phyloP scores from a whole-genome alignment of 2,797 vertebrate species.

The Knipowitschia caucasica region DNA sequence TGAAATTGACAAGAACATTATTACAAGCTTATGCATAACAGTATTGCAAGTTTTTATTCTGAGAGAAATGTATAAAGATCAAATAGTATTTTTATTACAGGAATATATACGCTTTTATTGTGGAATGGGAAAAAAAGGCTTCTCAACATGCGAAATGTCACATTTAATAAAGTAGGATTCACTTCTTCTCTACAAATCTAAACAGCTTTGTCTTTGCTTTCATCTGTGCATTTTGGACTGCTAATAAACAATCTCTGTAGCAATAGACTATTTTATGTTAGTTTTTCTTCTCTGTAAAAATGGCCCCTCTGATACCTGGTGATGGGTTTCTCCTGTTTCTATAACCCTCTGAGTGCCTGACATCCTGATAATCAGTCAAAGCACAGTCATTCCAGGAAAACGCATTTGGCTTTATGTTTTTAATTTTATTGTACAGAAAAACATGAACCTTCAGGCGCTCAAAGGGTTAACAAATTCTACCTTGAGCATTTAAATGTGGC shows the following conservation, averaged over 20 bases:
- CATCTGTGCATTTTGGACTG: conserved; percentile 46
- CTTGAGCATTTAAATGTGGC: conserved; percentile 70
- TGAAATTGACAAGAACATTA: conserved; percentile 85
- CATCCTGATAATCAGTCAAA: conserved; percentile 1
- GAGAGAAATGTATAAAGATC: conserved; percentile 67
- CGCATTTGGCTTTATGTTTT: not conserved
- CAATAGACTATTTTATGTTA: conserved; percentile 86
- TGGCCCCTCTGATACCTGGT: conserved; percentile 67
- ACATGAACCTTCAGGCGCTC: conserved; percentile 61
- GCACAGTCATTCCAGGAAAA: not conserved
- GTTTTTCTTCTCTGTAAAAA: conserved; percentile 59
- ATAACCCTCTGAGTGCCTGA: conserved; percentile 87
- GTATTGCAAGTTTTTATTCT: conserved; percentile 66
- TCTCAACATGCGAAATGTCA: conserved; percentile 57
- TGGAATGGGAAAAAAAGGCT: conserved; percentile 60
- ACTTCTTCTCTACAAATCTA: conserved; percentile 32
- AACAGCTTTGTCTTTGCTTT: conserved; percentile 31
- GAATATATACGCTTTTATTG: conserved; percentile 70
- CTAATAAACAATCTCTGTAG: conserved; percentile 58
- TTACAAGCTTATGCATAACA: conserved; percentile 66
- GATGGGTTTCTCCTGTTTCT: conserved; percentile 73
- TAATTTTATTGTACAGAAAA: not conserved
- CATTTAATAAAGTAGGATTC: conserved; percentile 50
- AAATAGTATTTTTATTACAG: conserved; percentile 82
- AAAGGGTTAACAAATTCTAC: conserved; percentile 81